Conservation (phyloP, 2,888 invertebrate genomes). For the Furcula furcula region DNA sequence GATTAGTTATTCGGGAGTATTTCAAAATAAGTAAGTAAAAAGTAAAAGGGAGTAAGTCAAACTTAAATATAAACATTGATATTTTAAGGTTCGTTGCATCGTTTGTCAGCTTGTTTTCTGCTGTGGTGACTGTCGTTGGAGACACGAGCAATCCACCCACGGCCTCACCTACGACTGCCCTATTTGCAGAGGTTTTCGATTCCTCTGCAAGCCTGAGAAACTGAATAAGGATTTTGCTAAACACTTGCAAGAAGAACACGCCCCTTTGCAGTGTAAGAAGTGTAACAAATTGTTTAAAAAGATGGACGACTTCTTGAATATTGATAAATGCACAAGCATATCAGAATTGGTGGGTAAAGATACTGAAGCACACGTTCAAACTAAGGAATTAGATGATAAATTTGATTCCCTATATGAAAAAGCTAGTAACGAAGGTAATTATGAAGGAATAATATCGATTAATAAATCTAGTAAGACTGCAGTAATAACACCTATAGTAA, state of each 20-base stretch:
- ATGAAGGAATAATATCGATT: conserved; percentile 56
- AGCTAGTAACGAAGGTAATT: conserved; percentile 43
- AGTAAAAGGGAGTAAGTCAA: too few species aligned
- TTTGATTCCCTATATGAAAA: conserved; percentile 67
- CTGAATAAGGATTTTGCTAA: conserved; percentile 51
- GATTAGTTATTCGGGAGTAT: too few species aligned
- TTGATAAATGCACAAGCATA: conserved; percentile 63
- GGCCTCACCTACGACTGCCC: conserved; percentile 65
- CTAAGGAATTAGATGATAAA: conserved; percentile 49
- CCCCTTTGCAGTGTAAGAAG: conserved; percentile 64
- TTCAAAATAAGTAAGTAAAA: too few species aligned
- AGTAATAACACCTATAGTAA: conserved; percentile 63
- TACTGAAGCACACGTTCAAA: conserved; percentile 25
- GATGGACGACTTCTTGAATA: conserved; percentile 61
- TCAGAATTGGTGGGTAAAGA: conserved; percentile 53
- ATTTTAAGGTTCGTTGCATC: conserved; percentile 59
- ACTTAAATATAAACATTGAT: too few species aligned
- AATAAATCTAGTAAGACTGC: conserved; percentile 63
- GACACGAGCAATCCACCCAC: conserved; percentile 61
- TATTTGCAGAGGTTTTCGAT: conserved; percentile 61
- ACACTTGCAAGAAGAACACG: conserved; percentile 58
- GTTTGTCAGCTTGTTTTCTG: conserved; percentile 69
- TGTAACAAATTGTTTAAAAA: conserved; percentile 55
- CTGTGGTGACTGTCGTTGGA: conserved; percentile 66
- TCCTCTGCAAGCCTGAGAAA: conserved; percentile 53